Percentiles rank a stretch among this genome's conserved stretches.
Conservation (phyloP, 2,888 invertebrate species). For the Troides helena region DNA sequence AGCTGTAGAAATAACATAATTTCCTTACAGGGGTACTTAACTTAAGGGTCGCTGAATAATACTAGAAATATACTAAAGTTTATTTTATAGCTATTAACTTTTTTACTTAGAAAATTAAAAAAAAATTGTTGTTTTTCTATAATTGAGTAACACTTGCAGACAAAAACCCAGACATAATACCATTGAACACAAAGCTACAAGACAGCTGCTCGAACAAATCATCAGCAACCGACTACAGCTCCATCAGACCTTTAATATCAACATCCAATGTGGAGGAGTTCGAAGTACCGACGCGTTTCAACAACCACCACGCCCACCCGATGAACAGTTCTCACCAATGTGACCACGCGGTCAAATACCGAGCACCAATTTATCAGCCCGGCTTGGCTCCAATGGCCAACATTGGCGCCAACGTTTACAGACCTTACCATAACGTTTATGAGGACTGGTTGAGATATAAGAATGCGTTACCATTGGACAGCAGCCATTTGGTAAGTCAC, state of each 20-base stretch:
- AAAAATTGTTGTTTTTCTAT: not conserved
- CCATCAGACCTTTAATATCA: constrained; percentile 66
- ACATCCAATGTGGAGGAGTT: constrained; percentile 64
- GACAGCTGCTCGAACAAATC: constrained; percentile 74
- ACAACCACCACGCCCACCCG: constrained; percentile 62
- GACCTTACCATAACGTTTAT: constrained; percentile 72
- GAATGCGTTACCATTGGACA: constrained; percentile 70
- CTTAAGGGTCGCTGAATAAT: too few species aligned
- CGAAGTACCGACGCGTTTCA: constrained; percentile 57
- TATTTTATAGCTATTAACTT: not conserved
- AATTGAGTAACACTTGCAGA: constrained; percentile 45
- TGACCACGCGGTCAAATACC: constrained; percentile 64
- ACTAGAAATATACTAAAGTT: too few species aligned
- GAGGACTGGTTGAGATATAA: constrained; percentile 80
- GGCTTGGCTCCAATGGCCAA: constrained; percentile 48
- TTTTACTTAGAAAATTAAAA: too few species aligned
- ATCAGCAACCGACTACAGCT: constrained; percentile 69
- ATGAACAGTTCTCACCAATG: constrained; percentile 66
- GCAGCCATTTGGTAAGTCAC: constrained; percentile 67
- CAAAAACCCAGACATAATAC: constrained; percentile 76
- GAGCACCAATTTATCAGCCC: constrained; percentile 49
- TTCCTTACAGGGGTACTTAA: too few species aligned
- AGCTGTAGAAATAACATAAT: too few species aligned
- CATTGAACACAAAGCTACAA: constrained; percentile 71
- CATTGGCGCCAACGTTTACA: constrained; percentile 60